These are phyloP conservation scores for Pampusana beccarii DNA, from an alignment of 2,113 vertebrate genomes.

Conservation along the genomic window DNA sequence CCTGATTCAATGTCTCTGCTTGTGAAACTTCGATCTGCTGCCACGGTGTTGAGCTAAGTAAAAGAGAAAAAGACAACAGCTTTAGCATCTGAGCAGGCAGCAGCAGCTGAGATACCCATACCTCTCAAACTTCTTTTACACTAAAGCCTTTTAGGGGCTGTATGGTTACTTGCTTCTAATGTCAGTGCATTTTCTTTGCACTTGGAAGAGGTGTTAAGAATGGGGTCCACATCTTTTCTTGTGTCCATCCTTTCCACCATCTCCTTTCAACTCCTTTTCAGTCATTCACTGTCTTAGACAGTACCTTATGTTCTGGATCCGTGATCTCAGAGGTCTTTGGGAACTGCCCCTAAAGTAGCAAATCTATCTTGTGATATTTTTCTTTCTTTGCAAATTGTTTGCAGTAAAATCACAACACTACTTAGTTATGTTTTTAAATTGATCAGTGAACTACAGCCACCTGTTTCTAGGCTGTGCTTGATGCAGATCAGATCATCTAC, in stretches of 20 bases:
- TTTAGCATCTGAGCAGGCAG: not conserved
- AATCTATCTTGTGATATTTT: not conserved
- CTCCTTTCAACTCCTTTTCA: not conserved
- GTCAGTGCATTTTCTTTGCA: not conserved
- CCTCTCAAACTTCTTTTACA: not conserved
- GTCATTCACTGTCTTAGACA: not conserved
- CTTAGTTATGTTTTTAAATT: not conserved
- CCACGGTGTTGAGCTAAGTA: conserved; percentile 75
- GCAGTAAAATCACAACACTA: not conserved
- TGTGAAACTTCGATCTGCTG: conserved; percentile 80
- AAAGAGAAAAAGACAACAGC: not conserved
- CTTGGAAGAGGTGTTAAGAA: not conserved
- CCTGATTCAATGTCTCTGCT: conserved; percentile 68
- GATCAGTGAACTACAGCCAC: not conserved
- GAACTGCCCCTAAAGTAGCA: not conserved
- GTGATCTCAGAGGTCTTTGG: not conserved
- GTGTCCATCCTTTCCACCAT: not conserved
- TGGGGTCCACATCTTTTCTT: not conserved
- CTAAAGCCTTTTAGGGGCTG: not conserved
- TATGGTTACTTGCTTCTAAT: not conserved
- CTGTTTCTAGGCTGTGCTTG: not conserved
- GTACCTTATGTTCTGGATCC: not conserved
- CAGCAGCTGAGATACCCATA: not conserved
- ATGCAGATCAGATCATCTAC: not conserved
- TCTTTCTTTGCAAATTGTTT: not conserved